Conservation (phyloP, 1,140 invertebrate species). For the Geopemphigus sp. region DNA sequence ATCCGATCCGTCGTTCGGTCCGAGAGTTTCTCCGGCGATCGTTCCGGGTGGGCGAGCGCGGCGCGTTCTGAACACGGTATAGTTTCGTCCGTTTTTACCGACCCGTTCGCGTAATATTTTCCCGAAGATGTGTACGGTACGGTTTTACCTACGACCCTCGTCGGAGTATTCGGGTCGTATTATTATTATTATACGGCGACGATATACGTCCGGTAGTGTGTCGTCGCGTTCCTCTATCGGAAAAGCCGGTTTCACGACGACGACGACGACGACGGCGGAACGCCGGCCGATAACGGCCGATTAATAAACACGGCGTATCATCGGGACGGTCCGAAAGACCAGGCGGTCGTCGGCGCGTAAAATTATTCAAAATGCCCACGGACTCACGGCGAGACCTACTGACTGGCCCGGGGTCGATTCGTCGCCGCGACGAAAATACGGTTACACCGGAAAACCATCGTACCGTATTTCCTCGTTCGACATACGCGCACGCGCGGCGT, state of each 20-base stretch:
- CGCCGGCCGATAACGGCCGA: too few species aligned
- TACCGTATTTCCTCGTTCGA: slow-evolving; percentile 44
- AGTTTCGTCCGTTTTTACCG: too few species aligned
- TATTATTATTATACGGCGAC: not conserved
- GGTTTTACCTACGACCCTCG: too few species aligned
- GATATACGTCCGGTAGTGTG: too few species aligned
- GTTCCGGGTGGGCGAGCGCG: too few species aligned
- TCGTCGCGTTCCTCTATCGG: not conserved
- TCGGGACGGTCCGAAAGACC: not conserved
- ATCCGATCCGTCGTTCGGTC: too few species aligned
- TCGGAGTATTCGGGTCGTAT: not conserved
- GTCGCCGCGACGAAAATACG: slow-evolving; percentile 21
- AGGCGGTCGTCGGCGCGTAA: not conserved
- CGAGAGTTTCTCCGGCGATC: too few species aligned
- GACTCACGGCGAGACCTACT: not conserved
- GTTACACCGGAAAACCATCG: slow-evolving; percentile 42
- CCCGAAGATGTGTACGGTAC: too few species aligned
- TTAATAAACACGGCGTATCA: too few species aligned
- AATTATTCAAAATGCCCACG: slow-evolving; percentile 21
- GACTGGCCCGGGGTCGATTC: too few species aligned
- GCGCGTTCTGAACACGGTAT: too few species aligned
- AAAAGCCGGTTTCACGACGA: not conserved
- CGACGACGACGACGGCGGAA: not conserved
- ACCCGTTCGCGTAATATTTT: too few species aligned
- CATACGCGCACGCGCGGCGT: not conserved